Base-by-base conservation (phyloP, 2,113 vertebrate genomes). In the Daboia siamensis region DNA sequence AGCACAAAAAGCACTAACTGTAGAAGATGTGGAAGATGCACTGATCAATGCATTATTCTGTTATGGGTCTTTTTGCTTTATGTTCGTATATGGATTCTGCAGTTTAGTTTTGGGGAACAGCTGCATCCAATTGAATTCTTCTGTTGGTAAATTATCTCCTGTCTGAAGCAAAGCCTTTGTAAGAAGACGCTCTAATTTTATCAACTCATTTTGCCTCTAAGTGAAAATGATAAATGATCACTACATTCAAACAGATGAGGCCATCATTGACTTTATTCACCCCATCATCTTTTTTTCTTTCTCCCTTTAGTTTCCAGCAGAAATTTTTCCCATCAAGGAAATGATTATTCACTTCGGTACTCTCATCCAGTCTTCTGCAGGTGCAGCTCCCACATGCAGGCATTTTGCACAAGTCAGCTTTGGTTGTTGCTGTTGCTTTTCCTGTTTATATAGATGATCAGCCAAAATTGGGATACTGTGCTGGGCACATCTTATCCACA, bases 101-200 rank as follows among this genome's bases (percentile, higher is more conserved):
- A 44, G 23, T 12, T 46, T 23, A 39, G 21, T 74, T 90, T 23
- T 11, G 15, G 29, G 29, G 39, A 90, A 44, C 54, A 93, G 86
- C 64, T 61, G 52, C 26, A 7, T 7, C n/a, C 15, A 4, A 33
- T 2, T 15, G 46, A n/a, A 69, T 59, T 44, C 1, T 91, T 91
- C 69, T 48, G 2, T 17, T 94, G 0, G 61, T 57, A 1, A 74
- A 93, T 90, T 90, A 69, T 29, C 85, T 74, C 51, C 39, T 87
- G 51, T 84, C 64, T 80, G 52, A 91, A 91, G 54, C 29, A 33
- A 26, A 87, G 59, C 29, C 74, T 84, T 59, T 51, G 54, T 56
- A 91, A 55, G 33, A 86, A 51, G 39, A n/a, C 20, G 2, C 64
- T 88, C 61, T 59, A 88, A 91, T 84, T 90, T 87, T 91, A 91